Conservation (phyloP, 2,797 vertebrate genomes). For the Chrysocyon brachyurus region DNA sequence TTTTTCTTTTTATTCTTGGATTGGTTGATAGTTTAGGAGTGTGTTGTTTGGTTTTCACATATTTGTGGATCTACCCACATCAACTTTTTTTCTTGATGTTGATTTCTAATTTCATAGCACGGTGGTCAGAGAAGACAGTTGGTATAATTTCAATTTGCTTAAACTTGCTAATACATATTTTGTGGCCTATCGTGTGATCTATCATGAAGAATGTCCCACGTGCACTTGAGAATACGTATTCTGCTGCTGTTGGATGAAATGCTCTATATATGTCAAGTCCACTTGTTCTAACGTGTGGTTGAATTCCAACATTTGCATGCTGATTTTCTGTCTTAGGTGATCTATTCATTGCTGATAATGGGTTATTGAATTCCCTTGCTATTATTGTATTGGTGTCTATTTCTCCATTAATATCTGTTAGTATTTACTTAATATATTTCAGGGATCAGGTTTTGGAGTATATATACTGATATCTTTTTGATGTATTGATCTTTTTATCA, state of each 20-base stretch:
- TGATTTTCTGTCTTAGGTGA: background rate
- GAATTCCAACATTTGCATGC: background rate
- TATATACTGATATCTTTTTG: background rate
- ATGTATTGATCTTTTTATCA: background rate
- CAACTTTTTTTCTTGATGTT: background rate
- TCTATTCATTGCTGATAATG: background rate
- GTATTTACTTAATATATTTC: background rate
- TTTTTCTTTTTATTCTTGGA: background rate
- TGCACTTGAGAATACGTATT: background rate
- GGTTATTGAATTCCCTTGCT: background rate
- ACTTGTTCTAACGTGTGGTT: background rate
- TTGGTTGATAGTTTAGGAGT: background rate
- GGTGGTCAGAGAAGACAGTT: background rate
- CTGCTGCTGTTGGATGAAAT: background rate
- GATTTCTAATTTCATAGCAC: background rate
- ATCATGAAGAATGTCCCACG: background rate
- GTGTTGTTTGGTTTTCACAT: background rate
- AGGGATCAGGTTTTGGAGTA: background rate
- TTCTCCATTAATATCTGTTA: background rate
- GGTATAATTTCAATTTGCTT: background rate
- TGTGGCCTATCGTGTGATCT: background rate
- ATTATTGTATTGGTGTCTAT: background rate
- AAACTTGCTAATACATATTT: background rate
- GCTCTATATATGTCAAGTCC: background rate
- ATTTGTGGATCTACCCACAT: background rate